phyloP scores from a whole-genome alignment of 2,113 vertebrate species.

The Nannospalax galili region DNA sequence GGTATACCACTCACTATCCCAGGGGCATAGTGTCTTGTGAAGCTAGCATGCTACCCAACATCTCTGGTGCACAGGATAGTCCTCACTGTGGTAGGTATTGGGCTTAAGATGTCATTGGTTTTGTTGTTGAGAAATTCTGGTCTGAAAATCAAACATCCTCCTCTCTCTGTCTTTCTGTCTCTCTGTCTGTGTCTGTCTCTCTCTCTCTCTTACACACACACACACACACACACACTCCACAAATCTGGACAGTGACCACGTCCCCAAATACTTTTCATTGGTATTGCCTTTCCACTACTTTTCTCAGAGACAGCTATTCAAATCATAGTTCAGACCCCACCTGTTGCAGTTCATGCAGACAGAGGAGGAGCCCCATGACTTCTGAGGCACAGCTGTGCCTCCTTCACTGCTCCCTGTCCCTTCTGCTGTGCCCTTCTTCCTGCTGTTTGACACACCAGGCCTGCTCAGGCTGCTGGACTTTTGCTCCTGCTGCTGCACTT shows the following conservation, averaged over 20 bases:
- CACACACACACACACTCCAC: background rate
- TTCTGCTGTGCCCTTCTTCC: background rate
- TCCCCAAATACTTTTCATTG: background rate
- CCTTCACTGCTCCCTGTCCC: background rate
- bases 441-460: fast-evolving
- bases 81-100: background rate
- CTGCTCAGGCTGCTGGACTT: no score
- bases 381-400: fast-evolving
- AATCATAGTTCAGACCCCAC: background rate
- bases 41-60: no score
- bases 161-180: no score
- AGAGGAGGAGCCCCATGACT: background rate
- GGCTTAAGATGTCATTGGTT: no score
- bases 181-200: no score
- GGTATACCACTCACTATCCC: background rate
- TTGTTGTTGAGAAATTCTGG: background rate
- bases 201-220: background rate
- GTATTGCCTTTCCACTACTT: background rate
- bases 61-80: no score
- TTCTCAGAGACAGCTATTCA: background rate
- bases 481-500: background rate
- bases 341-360: background rate
- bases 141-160: background rate
- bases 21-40: fast-evolving
- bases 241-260: background rate